Conservation (phyloP, 2,888 invertebrate species). For the Penaeus monodon region DNA sequence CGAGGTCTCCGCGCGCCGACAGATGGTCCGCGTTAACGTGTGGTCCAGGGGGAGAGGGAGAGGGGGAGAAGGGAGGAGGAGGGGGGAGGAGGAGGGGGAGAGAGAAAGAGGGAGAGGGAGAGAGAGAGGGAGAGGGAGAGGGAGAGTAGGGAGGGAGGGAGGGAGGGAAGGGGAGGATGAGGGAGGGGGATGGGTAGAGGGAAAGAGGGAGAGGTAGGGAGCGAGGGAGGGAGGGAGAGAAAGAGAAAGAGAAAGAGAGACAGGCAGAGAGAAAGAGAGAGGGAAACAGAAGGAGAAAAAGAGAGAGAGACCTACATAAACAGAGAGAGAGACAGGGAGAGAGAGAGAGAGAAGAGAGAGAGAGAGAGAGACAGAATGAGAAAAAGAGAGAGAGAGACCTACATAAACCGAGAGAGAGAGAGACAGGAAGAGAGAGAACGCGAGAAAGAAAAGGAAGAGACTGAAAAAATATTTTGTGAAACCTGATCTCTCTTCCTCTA, state of each 20-base stretch:
- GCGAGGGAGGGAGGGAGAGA: not conserved
- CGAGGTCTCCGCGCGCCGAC: too few relatives aligned
- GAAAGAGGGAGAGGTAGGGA: slow-evolving; percentile 1
- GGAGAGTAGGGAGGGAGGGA: not conserved
- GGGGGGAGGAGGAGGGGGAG: not conserved
- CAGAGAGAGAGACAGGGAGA: slow-evolving; percentile 24
- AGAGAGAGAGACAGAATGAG: not conserved
- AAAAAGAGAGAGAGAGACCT: not conserved
- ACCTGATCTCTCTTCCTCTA: too few relatives aligned
- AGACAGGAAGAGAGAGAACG: too few relatives aligned
- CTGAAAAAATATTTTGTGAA: too few relatives aligned
- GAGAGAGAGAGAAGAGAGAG: not conserved
- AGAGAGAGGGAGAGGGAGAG: slow-evolving; percentile 2
- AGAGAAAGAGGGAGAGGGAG: not conserved
- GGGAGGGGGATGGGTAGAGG: not conserved
- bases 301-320: slow-evolving; percentile 29
- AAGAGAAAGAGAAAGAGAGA: not conserved
- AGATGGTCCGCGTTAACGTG: too few relatives aligned
- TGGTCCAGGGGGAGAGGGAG: too few relatives aligned
- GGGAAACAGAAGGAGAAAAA: not conserved
- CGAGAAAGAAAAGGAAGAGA: too few relatives aligned
- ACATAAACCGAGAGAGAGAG: too few relatives aligned
- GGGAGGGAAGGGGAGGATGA: too few relatives aligned
- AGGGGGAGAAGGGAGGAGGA: not conserved
- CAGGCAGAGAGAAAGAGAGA: not conserved